Evolutionary conservation across 2,888 invertebrate genomes (phyloP).

Genomic region (Polylopha cassiicola): DNA sequence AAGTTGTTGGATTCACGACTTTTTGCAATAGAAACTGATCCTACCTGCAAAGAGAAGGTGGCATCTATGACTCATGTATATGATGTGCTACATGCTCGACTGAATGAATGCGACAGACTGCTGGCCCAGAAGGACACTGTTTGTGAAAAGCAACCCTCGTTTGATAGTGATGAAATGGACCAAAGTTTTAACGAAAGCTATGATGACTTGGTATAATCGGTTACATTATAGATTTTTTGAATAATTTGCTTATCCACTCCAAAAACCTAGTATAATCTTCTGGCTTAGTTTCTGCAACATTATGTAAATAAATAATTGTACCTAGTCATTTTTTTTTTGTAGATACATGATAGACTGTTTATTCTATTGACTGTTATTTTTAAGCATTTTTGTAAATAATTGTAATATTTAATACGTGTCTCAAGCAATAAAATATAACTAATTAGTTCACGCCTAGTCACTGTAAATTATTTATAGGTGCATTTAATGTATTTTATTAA

Average conservation of each 20-base stretch:
- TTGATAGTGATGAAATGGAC: conserved; percentile 59
- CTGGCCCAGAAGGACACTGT: conserved; percentile 54
- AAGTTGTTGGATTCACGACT: conserved; percentile 69
- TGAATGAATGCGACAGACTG: conserved; percentile 66
- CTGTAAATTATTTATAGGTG: conserved; percentile 14
- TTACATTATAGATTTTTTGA: neutral
- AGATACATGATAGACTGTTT: neutral
- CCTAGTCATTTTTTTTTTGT: neutral
- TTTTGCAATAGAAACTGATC: conserved; percentile 71
- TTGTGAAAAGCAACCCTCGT: conserved; percentile 43
- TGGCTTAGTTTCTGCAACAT: neutral
- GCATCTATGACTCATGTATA: conserved; percentile 71
- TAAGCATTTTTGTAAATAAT: conserved; percentile 31
- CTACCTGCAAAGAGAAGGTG: conserved; percentile 70
- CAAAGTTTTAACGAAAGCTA: conserved; percentile 60
- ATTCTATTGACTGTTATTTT: conserved; percentile 1
- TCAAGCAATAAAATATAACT: conserved; percentile 58
- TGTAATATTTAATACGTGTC: conserved; percentile 61
- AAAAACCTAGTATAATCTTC: too few relatives aligned
- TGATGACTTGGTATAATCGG: conserved; percentile 51
- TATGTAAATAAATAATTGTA: conserved; percentile 1
- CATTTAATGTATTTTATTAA: conserved; percentile 25
- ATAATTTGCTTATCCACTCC: neutral
- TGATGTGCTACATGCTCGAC: conserved; percentile 60
- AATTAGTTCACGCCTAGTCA: conserved; percentile 8